These are phyloP conservation scores for Acinonyx jubatus DNA, from an alignment of 2,113 vertebrate genomes.

Conservation along the genomic window DNA sequence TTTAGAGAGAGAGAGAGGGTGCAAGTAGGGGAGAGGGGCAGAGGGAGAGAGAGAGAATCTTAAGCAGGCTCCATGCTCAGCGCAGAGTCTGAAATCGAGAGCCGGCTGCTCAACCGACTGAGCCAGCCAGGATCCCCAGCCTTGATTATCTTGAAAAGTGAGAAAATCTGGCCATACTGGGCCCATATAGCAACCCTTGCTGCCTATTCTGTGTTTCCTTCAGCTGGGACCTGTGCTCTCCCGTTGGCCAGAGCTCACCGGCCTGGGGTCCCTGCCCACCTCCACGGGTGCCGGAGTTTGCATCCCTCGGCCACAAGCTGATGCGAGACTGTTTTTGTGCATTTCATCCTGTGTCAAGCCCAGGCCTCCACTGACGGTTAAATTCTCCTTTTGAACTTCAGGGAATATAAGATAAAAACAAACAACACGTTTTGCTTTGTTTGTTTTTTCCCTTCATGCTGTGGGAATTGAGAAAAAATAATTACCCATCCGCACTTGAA, in stretches of 20 bases:
- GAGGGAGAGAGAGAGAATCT: too few species aligned
- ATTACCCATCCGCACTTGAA: not conserved
- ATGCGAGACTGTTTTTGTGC: not conserved
- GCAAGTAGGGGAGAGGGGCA: too few species aligned
- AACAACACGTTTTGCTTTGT: not conserved
- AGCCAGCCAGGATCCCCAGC: too few species aligned
- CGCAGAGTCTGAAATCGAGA: too few species aligned
- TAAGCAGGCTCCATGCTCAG: too few species aligned
- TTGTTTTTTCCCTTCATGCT: not conserved
- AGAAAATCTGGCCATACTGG: not conserved
- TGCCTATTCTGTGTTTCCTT: not conserved
- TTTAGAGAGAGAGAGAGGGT: too few species aligned
- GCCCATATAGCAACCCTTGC: not conserved
- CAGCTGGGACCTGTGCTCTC: not conserved
- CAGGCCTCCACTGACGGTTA: not conserved
- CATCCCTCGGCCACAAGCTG: not conserved
- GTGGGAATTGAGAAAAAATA: constrained; percentile 11
- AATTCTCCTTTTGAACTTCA: not conserved
- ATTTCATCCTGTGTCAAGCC: not conserved
- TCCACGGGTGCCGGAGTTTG: not conserved
- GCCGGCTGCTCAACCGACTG: too few species aligned
- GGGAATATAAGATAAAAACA: not conserved
- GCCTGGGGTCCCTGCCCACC: not conserved
- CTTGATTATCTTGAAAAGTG: not conserved
- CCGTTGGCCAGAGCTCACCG: not conserved